phyloP scores from a whole-genome alignment of 2,888 invertebrate species.

The Drosophila nigricruria region DNA sequence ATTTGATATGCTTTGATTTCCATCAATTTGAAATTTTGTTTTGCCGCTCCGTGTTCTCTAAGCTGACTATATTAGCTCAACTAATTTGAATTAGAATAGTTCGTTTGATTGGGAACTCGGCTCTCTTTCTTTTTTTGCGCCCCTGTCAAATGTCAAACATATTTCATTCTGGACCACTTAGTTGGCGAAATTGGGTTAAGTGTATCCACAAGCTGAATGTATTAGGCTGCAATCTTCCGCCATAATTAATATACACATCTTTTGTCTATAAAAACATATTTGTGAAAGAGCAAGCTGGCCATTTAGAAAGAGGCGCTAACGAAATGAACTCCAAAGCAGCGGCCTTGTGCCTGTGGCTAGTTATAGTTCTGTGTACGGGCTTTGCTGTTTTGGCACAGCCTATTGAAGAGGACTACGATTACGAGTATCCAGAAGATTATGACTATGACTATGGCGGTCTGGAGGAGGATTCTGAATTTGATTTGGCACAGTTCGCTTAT shows the following conservation, averaged over 20 bases:
- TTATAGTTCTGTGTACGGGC: constrained; percentile 17
- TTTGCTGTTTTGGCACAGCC: neutral
- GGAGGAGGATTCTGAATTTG: neutral
- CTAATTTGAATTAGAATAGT: constrained; percentile 37
- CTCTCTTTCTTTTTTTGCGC: neutral
- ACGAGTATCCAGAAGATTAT: neutral
- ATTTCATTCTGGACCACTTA: neutral
- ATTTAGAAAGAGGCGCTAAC: constrained; percentile 11
- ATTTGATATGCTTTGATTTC: constrained; percentile 2
- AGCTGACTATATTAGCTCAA: constrained; percentile 38
- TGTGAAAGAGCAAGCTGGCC: neutral
- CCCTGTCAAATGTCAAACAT: neutral
- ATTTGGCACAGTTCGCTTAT: neutral
- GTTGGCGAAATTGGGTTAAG: constrained; percentile 22
- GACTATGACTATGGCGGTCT: neutral
- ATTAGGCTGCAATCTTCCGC: neutral
- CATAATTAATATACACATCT: constrained; percentile 1
- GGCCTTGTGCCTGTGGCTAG: constrained; percentile 13
- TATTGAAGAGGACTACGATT: neutral
- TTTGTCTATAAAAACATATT: constrained; percentile 39
- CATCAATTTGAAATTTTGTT: constrained; percentile 4
- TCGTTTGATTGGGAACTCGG: neutral
- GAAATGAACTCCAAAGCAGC: constrained; percentile 29
- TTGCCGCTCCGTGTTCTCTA: constrained; percentile 1
- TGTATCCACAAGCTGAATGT: neutral